A percentile compares a stretch with the other conserved stretches of the same genome.
These are phyloP conservation scores for Esox niger DNA, from an alignment of 2,113 vertebrate species.

Conservation along the genomic window DNA sequence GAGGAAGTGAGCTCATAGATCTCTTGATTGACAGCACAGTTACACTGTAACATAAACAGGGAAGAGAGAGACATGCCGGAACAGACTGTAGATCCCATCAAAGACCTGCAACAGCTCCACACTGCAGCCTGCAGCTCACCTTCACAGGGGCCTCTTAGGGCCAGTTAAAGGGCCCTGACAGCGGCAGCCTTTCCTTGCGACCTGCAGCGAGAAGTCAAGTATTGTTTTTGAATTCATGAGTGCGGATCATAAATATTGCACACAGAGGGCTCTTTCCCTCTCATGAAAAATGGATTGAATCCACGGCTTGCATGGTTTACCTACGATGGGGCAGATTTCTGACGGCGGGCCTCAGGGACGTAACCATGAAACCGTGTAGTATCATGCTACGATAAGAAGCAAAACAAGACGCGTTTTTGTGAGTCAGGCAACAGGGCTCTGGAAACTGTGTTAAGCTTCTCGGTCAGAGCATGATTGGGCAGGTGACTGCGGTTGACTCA, in stretches of 20 bases:
- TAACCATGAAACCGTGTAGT: constrained; percentile 43
- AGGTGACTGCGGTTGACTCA: too few relatives aligned
- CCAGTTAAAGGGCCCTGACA: constrained; percentile 43
- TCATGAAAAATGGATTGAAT: constrained; percentile 69
- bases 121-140: not conserved
- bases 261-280: constrained; percentile 35
- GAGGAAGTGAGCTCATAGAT: constrained; percentile 70
- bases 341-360: constrained; percentile 58
- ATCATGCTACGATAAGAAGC: constrained; percentile 51
- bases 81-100: constrained; percentile 7
- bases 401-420: constrained; percentile 40
- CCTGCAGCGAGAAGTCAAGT: constrained; percentile 45
- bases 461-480: constrained; percentile 14
- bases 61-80: not conserved
- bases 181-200: not conserved
- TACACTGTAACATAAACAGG: constrained; percentile 61
- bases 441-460: constrained; percentile 32
- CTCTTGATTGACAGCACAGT: constrained; percentile 73
- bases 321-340: constrained; percentile 46
- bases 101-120: not conserved
- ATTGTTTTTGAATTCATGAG: constrained; percentile 65
- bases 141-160: constrained; percentile 9
- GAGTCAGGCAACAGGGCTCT: constrained; percentile 35
- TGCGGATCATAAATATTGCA: constrained; percentile 72
- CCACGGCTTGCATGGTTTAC: constrained; percentile 8